Evolutionary conservation across 2,797 vertebrate genomes (phyloP), one percentile per base, ranked within the genome.

Genomic region (Parauchenoglanis punctatus): DNA sequence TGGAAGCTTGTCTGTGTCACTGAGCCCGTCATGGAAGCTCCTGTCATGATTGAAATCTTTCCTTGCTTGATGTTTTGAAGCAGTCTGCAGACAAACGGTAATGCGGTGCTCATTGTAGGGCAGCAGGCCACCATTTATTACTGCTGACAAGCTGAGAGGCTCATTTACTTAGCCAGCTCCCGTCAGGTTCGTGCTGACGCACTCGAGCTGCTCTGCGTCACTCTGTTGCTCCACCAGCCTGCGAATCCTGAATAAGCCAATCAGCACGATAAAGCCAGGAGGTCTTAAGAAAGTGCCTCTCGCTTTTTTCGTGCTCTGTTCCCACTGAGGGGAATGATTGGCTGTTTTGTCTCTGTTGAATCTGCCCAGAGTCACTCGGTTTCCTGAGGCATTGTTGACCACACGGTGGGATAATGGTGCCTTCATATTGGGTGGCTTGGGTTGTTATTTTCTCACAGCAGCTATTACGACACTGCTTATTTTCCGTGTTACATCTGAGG

Each of bases 161-260:
- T 59, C 84, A 63, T 83, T 83, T 77, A 87, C 84, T 86, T n/a
- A 25, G 7, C 6, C 46, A 65, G 70, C 81, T 87, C 40, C 68
- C 86, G 81, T 87, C 80, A 84, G 81, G 56, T 54, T 72, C 81
- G 54, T 77, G 61, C 70, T 89, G 87, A 88, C 84, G 84, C 81
- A 89, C 88, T 81, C n/a, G 31, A 86, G 91, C 44, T 75, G 83
- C 84, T 86, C 81, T 90, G 88, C 84, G 89, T 85, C 65, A 63
- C 77, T 61, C 84, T 1, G 83, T 7, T 31, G 15, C 88, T 85
- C 85, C 25, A 2, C 73, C n/a, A 56, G 54, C 76, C 81, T 84
- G 63, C 85, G 40, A 63, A 49, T 77, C 76, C 70, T 90, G 81
- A 89, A 88, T 85, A 25, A 86, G 58, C 78, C 52, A 61, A 83